These are phyloP conservation scores for Dipus sagitta DNA, from an alignment of 2,797 vertebrate genomes.

Conservation along the genomic window DNA sequence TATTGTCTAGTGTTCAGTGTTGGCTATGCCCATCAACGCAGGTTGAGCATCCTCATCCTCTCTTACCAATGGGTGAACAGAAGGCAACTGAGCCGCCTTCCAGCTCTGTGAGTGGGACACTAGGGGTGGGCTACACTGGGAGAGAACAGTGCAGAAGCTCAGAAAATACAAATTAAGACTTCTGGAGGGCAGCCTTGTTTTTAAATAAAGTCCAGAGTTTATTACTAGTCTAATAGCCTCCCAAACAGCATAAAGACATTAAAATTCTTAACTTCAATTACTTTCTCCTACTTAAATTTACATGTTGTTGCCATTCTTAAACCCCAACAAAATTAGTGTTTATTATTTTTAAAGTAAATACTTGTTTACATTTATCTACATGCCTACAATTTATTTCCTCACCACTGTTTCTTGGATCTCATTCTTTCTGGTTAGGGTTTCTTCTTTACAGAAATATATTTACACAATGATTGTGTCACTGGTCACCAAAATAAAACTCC, in stretches of 20 bases:
- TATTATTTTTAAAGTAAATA: constrained; percentile 10
- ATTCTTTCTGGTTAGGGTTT: neutral
- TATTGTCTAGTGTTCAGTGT: neutral
- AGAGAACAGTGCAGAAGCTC: neutral
- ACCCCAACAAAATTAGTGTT: neutral
- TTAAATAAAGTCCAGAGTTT: no score
- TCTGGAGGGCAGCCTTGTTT: neutral
- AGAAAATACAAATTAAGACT: neutral
- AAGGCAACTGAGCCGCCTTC: no score
- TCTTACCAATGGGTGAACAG: no score
- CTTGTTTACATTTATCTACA: neutral
- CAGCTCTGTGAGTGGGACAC: no score
- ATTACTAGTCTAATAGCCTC: neutral
- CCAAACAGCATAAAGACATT: neutral
- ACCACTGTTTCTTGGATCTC: neutral
- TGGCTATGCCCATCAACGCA: neutral
- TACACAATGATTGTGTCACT: neutral
- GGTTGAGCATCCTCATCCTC: no score
- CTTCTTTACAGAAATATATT: neutral
- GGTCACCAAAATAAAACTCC: neutral
- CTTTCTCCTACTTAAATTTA: no score
- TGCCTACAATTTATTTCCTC: neutral
- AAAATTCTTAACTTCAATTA: neutral
- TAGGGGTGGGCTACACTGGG: no score
- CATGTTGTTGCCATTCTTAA: neutral